A percentile compares a stretch with the other conserved stretches of the same genome.
phyloP scores from a whole-genome alignment of 1,140 invertebrate genomes.

The Cydia strobilella region DNA sequence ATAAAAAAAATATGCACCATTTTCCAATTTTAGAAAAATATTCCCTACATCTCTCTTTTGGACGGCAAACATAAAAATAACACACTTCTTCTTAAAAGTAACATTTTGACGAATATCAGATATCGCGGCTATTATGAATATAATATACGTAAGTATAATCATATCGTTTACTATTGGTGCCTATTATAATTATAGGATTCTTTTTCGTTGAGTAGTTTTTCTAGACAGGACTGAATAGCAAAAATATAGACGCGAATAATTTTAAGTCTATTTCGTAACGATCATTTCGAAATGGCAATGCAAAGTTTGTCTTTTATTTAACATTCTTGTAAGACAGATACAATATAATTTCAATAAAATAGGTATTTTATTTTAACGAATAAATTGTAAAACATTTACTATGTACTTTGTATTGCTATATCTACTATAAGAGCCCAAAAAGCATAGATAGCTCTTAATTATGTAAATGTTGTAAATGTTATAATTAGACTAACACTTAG shows the following conservation, averaged over 20 bases:
- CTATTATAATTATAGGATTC: background rate
- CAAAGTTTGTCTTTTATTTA: too few species aligned
- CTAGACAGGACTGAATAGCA: background rate
- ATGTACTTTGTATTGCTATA: too few species aligned
- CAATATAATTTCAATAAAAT: too few species aligned
- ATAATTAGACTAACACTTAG: too few species aligned
- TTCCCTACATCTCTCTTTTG: conserved; percentile 12
- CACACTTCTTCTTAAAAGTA: background rate
- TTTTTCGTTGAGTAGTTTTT: background rate
- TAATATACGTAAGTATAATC: background rate
- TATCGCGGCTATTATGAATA: background rate
- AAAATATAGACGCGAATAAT: background rate
- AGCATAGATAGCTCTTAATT: too few species aligned
- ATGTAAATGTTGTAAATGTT: too few species aligned
- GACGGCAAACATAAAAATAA: conserved; percentile 26
- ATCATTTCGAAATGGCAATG: too few species aligned
- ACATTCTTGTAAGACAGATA: too few species aligned
- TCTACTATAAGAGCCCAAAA: too few species aligned
- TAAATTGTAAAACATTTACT: too few species aligned
- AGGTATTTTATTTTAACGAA: too few species aligned
- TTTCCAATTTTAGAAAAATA: conserved; percentile 21
- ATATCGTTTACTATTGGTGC: background rate
- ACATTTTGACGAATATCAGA: background rate
- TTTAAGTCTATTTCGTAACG: too few species aligned
- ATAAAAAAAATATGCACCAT: background rate